These are phyloP conservation scores for Biston betularia DNA, from an alignment of 2,888 invertebrate genomes.

Conservation along the genomic window DNA sequence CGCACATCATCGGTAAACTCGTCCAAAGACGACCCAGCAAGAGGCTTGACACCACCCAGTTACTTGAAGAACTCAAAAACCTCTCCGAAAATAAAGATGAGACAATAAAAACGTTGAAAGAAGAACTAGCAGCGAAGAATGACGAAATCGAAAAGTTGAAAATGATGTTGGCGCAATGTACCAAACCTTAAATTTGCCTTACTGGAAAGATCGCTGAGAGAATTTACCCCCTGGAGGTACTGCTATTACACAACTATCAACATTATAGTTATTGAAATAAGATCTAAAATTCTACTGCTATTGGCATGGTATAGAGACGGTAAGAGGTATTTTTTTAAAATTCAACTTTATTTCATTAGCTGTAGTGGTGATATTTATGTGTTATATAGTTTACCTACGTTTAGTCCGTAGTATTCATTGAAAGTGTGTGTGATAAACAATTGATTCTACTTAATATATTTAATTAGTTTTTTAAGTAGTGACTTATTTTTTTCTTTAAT, in stretches of 20 bases:
- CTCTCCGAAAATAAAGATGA: conserved; percentile 83
- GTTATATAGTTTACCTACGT: background rate
- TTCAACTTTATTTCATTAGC: background rate
- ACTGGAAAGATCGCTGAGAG: background rate
- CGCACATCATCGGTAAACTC: conserved; percentile 86
- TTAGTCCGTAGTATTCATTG: background rate
- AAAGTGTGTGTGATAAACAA: conserved; percentile 35
- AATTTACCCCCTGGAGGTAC: too few species aligned
- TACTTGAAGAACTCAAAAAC: conserved; percentile 82
- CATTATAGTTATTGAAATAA: background rate
- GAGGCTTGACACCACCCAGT: conserved; percentile 85
- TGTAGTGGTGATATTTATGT: background rate
- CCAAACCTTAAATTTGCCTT: conserved; percentile 44
- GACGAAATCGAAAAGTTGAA: conserved; percentile 85
- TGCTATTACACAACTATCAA: background rate
- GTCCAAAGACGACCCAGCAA: conserved; percentile 83
- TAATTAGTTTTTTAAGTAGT: background rate
- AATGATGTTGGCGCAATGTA: conserved; percentile 77
- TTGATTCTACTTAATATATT: conserved; percentile 26
- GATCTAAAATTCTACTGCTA: background rate
- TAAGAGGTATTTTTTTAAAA: conserved; percentile 1
- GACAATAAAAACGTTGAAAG: conserved; percentile 77
- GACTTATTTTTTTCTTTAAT: conserved; percentile 9
- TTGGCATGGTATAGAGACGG: background rate
- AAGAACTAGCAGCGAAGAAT: conserved; percentile 84